phyloP scores from a whole-genome alignment of 2,888 invertebrate species.

The Sinhomidia bicolor region DNA sequence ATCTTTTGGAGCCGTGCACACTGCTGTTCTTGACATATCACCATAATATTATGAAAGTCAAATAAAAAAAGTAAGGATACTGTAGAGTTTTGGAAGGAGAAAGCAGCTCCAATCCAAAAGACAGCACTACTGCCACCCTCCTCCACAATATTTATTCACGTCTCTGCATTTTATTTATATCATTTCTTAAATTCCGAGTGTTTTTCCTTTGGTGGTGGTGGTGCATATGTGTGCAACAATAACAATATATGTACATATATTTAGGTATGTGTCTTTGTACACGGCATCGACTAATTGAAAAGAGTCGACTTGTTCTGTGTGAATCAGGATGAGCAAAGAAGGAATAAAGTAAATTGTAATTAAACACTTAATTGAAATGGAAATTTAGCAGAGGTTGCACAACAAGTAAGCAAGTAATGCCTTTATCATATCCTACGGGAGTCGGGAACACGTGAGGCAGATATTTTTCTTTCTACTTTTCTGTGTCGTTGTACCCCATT shows the following conservation, averaged over 20 bases:
- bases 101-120: not conserved
- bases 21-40: constrained; percentile 68
- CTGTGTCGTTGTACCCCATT: constrained; percentile 46
- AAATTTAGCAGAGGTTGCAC: too few relatives aligned
- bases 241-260: too few relatives aligned
- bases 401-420: too few relatives aligned
- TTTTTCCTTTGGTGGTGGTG: too few relatives aligned
- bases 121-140: not conserved
- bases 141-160: not conserved
- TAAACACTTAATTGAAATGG: not conserved
- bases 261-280: too few relatives aligned
- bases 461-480: not conserved
- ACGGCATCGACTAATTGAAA: too few relatives aligned
- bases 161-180: too few relatives aligned
- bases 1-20: constrained; percentile 50
- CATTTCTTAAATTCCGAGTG: too few relatives aligned
- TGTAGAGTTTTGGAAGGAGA: not conserved
- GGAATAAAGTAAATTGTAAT: not conserved
- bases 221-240: too few relatives aligned
- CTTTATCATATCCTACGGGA: too few relatives aligned
- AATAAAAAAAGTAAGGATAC: constrained; percentile 36
- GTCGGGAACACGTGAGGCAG: not conserved
- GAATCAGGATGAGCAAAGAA: not conserved
- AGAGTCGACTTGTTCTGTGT: not conserved
- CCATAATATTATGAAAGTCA: constrained; percentile 70